Conservation (phyloP, 2,113 vertebrate genomes). For the Sinocyclocheilus anshuiensis region DNA sequence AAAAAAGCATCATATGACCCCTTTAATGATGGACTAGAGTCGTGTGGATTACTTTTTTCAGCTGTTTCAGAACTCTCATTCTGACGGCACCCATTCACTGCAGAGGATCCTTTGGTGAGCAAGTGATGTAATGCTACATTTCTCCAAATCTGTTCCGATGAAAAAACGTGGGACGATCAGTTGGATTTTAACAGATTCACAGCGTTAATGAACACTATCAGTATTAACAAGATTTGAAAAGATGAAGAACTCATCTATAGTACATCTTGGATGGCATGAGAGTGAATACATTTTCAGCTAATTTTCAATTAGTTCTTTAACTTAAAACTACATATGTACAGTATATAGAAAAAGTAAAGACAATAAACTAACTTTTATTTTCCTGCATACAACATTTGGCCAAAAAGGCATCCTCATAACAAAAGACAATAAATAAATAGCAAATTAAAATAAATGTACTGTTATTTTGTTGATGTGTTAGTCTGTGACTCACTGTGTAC, state of each 20-base stretch:
- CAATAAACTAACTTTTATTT: not conserved
- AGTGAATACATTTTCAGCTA: not conserved
- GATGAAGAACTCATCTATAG: not conserved
- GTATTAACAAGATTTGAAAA: not conserved
- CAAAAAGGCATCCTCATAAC: not conserved
- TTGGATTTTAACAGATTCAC: not conserved
- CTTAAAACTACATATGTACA: not conserved
- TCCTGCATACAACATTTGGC: not conserved
- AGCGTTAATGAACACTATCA: no score
- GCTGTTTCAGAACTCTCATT: no score
- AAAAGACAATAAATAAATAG: no score
- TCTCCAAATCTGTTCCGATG: not conserved
- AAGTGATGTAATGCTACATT: not conserved
- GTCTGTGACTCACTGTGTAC: not conserved
- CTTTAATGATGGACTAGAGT: no score
- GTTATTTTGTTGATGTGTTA: no score
- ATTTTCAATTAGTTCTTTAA: not conserved
- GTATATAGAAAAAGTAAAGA: not conserved
- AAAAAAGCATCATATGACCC: no score
- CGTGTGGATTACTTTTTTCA: no score
- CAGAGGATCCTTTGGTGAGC: not conserved
- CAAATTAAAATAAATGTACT: no score
- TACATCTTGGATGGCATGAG: not conserved
- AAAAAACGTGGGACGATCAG: not conserved
- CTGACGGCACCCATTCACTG: no score